phyloP scores from a whole-genome alignment of 2,888 invertebrate genomes.

The Lamellibrachia satsuma region DNA sequence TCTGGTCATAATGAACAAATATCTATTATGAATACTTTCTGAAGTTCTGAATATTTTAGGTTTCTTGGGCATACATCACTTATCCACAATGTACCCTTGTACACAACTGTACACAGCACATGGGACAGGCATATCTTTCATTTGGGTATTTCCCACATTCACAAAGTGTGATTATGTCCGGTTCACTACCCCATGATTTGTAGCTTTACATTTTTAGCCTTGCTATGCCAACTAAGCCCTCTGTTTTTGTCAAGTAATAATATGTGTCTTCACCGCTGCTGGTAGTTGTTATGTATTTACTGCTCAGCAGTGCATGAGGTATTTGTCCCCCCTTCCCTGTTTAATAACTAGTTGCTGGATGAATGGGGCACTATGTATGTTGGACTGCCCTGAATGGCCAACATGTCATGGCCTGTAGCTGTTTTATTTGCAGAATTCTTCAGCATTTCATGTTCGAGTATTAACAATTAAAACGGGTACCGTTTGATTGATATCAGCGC shows the following conservation, averaged over 20 bases:
- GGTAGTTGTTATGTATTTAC: neutral
- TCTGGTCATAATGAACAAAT: too few species aligned
- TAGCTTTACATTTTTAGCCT: neutral
- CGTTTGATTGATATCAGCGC: neutral
- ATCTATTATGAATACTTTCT: too few species aligned
- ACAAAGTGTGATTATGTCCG: neutral
- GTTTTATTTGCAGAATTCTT: neutral
- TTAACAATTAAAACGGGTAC: neutral
- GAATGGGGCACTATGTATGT: neutral
- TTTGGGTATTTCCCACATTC: constrained; percentile 6
- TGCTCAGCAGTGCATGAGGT: neutral
- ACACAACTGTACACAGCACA: neutral
- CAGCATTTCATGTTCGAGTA: neutral
- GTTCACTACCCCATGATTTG: neutral
- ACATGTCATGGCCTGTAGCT: neutral
- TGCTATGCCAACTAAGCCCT: neutral
- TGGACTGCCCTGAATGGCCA: neutral
- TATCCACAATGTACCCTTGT: neutral
- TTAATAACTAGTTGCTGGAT: constrained; percentile 3
- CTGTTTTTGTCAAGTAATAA: neutral
- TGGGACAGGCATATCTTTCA: neutral
- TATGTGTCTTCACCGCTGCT: neutral
- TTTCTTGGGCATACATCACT: neutral
- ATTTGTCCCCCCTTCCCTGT: neutral
- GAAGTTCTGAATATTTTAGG: too few species aligned